Percentiles rank a stretch among this genome's conserved stretches.
Evolutionary conservation across 2,113 vertebrate species (phyloP).

Genomic region (Ancistrus triradiatus): DNA sequence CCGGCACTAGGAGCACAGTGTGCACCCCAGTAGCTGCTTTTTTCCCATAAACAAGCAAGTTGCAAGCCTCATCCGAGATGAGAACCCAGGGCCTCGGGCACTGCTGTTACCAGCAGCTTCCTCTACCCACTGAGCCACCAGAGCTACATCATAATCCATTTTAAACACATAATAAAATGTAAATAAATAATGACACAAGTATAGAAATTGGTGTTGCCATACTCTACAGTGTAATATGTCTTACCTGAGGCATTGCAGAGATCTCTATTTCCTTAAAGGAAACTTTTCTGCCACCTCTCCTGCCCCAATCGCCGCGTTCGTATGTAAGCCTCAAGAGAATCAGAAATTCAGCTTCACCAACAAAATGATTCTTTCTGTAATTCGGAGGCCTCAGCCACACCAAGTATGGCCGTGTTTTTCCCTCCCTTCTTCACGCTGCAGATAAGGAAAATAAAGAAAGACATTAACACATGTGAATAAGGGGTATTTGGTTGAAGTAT

Average conservation of each 20-base stretch:
- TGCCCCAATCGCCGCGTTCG: conserved; percentile 76
- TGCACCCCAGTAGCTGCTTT: too few relatives aligned
- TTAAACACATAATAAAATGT: too few relatives aligned
- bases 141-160: too few relatives aligned
- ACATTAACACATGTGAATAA: neutral
- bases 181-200: neutral
- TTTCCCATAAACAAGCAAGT: too few relatives aligned
- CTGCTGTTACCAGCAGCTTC: too few relatives aligned
- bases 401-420: conserved; percentile 23
- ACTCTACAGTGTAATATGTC: neutral
- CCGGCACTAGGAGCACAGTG: too few relatives aligned
- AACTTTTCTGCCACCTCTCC: conserved; percentile 77
- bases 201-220: neutral
- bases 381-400: conserved; percentile 35
- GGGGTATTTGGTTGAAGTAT: neutral
- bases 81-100: too few relatives aligned
- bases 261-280: conserved; percentile 75
- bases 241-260: conserved; percentile 98
- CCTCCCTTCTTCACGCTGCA: conserved; percentile 29
- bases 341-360: conserved; percentile 21
- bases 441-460: conserved; percentile 11
- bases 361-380: conserved; percentile 23
- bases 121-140: too few relatives aligned
- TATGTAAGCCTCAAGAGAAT: conserved; percentile 67
- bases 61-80: too few relatives aligned